Evolutionary conservation across 1,140 invertebrate species (phyloP).

Genomic region (Archivesica marissinica): DNA sequence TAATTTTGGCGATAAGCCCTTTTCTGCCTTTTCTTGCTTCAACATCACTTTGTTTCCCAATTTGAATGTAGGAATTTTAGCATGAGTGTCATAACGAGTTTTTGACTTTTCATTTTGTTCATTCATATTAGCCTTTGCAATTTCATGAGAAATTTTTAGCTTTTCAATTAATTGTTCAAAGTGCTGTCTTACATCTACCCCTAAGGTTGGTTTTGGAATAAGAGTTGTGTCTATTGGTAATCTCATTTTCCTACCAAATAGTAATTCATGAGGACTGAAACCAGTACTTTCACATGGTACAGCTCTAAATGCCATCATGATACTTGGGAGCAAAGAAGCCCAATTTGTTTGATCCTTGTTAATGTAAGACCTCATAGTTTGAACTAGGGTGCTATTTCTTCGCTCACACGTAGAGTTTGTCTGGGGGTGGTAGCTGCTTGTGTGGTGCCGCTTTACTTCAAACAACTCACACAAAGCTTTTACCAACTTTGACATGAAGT

Average conservation of each 20-base stretch:
- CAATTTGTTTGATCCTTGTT: constrained; percentile 59
- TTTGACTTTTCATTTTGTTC: constrained; percentile 6
- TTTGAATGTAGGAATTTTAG: constrained; percentile 32
- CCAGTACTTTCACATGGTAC: constrained; percentile 27
- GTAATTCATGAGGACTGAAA: constrained; percentile 21
- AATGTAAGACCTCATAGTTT: constrained; percentile 53
- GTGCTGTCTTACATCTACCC: neutral
- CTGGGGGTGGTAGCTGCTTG: constrained; percentile 71
- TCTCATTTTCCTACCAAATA: constrained; percentile 27
- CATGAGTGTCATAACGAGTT: neutral
- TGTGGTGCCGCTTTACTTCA: constrained; percentile 63
- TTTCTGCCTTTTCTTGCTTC: neutral
- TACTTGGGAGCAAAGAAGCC: constrained; percentile 15
- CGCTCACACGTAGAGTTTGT: constrained; percentile 67
- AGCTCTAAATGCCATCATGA: constrained; percentile 63
- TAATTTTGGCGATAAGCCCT: constrained; percentile 36
- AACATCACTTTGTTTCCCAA: constrained; percentile 22
- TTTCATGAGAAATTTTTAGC: constrained; percentile 22
- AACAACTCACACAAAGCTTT: constrained; percentile 64
- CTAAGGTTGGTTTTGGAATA: constrained; percentile 38
- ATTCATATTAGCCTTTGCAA: constrained; percentile 21
- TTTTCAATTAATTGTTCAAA: constrained; percentile 15
- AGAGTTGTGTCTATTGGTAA: constrained; percentile 38
- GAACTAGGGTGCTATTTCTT: constrained; percentile 39
- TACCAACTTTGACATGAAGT: constrained; percentile 40